phyloP scores from a whole-genome alignment of 2,797 vertebrate genomes.

The Galaxias olidus region DNA sequence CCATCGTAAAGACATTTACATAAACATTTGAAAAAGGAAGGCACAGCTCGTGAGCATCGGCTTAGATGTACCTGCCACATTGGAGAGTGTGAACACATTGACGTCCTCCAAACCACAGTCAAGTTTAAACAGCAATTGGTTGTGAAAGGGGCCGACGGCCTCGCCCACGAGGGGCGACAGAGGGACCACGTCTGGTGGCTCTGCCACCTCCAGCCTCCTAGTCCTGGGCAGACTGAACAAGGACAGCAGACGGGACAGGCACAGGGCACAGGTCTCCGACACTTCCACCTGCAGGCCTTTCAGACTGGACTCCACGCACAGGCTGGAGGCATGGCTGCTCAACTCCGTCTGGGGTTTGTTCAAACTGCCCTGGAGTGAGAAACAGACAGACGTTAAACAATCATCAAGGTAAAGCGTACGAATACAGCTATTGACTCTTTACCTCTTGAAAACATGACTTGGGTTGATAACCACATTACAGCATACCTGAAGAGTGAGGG shows the following conservation, averaged over 20 bases:
- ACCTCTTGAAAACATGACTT: not conserved
- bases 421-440: not conserved
- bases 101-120: slow-evolving; percentile 90
- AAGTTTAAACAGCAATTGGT: slow-evolving; percentile 83
- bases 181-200: slow-evolving; percentile 34
- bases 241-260: slow-evolving; percentile 87
- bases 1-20: too few relatives aligned
- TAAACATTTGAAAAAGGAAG: not conserved
- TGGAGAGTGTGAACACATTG: slow-evolving; percentile 90
- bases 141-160: slow-evolving; percentile 12
- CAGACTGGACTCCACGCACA: slow-evolving; percentile 86
- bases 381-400: too few relatives aligned
- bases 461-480: slow-evolving; percentile 5
- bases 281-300: slow-evolving; percentile 91
- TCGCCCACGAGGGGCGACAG: slow-evolving; percentile 40
- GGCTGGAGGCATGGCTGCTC: slow-evolving; percentile 73
- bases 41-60: not conserved
- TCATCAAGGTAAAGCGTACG: too few relatives aligned
- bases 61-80: slow-evolving; percentile 80
- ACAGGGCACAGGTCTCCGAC: slow-evolving; percentile 89
- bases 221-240: slow-evolving; percentile 62
- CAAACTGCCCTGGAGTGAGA: slow-evolving; percentile 82
- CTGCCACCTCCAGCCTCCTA: slow-evolving; percentile 27
- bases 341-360: slow-evolving; percentile 78
- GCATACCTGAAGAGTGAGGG: slow-evolving; percentile 87